Conservation (phyloP, 2,888 invertebrate genomes). For the Xestoiulus laeticollis region DNA sequence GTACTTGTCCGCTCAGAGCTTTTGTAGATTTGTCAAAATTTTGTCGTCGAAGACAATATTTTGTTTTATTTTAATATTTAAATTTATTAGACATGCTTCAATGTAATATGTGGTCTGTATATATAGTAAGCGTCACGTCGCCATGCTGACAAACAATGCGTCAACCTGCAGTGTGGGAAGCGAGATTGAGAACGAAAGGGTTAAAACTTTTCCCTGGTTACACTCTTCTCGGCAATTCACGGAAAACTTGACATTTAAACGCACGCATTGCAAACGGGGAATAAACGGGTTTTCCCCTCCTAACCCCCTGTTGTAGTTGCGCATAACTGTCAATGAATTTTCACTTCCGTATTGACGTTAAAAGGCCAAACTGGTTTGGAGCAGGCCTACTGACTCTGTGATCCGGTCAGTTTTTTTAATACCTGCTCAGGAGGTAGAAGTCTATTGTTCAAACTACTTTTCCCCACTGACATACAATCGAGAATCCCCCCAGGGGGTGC, state of each 20-base stretch:
- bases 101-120: too few species aligned
- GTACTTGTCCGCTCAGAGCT: too few species aligned
- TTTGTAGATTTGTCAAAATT: too few species aligned
- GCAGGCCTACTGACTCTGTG: neutral
- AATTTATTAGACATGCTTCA: too few species aligned
- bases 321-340: conserved; percentile 1
- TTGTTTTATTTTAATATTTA: too few species aligned
- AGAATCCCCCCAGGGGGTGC: conserved; percentile 13
- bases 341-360: conserved; percentile 16
- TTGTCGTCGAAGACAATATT: too few species aligned
- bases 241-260: neutral
- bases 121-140: too few species aligned
- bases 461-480: conserved; percentile 22
- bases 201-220: neutral
- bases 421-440: neutral
- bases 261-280: neutral
- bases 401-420: conserved; percentile 36
- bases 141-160: too few species aligned
- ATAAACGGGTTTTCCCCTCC: neutral
- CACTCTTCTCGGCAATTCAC: neutral
- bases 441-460: conserved; percentile 25
- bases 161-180: too few species aligned
- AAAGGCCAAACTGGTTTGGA: conserved; percentile 39
- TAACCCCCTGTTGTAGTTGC: neutral
- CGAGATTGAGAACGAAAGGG: too few species aligned